Base-by-base conservation (phyloP, 2,113 vertebrate species). In the Xenopus borealis region DNA sequence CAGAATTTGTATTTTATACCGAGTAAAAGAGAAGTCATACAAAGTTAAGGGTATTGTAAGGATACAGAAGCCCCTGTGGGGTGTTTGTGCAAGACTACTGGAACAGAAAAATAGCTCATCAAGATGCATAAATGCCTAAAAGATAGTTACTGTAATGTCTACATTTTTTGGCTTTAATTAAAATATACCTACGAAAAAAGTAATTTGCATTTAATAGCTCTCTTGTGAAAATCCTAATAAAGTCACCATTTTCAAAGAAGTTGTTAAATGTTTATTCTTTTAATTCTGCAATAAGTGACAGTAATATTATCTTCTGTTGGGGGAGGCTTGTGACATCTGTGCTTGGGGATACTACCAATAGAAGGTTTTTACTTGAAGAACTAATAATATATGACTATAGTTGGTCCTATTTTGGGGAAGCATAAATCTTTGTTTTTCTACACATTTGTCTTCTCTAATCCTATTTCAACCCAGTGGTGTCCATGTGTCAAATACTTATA, bases 141-240 rank as follows among this genome's bases (percentile, higher is more conserved):
- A 62, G 20, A 75, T 52, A 1, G 46, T 27, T 19, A 1, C 1
- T 52, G 16, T 30, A 20, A 68, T 68, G 10, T 52, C 46, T n/a
- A 44, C 58, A 27, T 57, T 61, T 30, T 69, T 68, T 63, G 27
- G 62, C 68, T 75, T 69, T 75, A 75, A 75, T 75, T 75, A 75
- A 52, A 63, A 69, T 59, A 69, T 63, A 53, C 66, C 66, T 62
- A 75, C 63, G 27, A 69, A 62, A 55, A 19, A 69, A 11, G 44
- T 62, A 33, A 63, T 75, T 69, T 69, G 44, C 44, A 62, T 20
- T 44, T 6, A 69, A 75, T 62, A 69, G 57, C 8, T 55, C 73
- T 33, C 66, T 2, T 17, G 71, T 14, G 64, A 27, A 61, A 68
- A 3, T 23, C 0, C 44, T 68, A 68, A 75, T 75, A 68, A 67